Evolutionary conservation across 2,113 vertebrate species (phyloP).

Genomic region (Pterophyllum scalare): DNA sequence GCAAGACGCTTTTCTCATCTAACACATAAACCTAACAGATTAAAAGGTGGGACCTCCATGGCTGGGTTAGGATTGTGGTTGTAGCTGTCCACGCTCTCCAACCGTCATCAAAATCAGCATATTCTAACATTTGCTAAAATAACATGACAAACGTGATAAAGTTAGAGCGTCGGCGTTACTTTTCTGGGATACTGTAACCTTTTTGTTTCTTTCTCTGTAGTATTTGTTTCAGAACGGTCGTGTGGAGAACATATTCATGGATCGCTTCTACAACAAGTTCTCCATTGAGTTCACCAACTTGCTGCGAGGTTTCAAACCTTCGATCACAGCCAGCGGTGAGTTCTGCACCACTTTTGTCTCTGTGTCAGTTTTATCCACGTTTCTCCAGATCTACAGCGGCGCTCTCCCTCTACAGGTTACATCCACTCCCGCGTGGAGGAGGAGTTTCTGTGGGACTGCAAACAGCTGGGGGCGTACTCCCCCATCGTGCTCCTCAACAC

Average conservation of each 20-base stretch:
- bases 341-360: neutral
- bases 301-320: constrained; percentile 91
- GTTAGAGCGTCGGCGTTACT: too few relatives aligned
- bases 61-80: too few relatives aligned
- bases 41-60: neutral
- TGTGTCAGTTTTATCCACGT: neutral
- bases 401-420: constrained; percentile 80
- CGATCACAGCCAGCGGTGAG: constrained; percentile 91
- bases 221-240: constrained; percentile 96
- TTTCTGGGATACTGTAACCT: too few relatives aligned
- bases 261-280: constrained; percentile 93
- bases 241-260: constrained; percentile 99
- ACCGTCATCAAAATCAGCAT: too few relatives aligned
- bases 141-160: too few relatives aligned
- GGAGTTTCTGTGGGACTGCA: constrained; percentile 96
- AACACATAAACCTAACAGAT: neutral
- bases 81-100: too few relatives aligned
- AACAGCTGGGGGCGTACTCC: constrained; percentile 96
- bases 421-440: constrained; percentile 95
- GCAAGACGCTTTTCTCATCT: constrained; percentile 63
- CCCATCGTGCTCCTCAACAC: constrained; percentile 98
- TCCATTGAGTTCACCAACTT: constrained; percentile 91
- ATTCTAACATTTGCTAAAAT: neutral
- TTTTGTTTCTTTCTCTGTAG: constrained; percentile 76
- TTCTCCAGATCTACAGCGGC: neutral